Evolutionary conservation across 2,888 invertebrate genomes (phyloP).

Genomic region (Eupithecia subfuscata): DNA sequence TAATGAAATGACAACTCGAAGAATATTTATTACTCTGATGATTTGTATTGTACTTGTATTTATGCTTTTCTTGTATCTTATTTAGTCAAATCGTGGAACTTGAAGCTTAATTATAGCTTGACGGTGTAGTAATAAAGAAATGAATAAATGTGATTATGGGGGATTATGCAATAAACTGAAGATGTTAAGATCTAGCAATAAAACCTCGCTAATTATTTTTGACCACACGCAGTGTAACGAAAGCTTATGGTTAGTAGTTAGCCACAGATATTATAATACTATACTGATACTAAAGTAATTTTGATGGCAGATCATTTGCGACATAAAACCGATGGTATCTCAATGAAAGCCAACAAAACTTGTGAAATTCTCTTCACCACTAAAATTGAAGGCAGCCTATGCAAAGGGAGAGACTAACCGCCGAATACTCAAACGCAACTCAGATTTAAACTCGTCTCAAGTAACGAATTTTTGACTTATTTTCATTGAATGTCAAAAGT

Average conservation of each 20-base stretch:
- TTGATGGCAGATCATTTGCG: neutral
- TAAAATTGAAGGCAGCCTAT: neutral
- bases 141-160: neutral
- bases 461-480: too few species aligned
- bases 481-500: too few species aligned
- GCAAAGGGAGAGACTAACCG: neutral
- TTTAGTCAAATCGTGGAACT: neutral
- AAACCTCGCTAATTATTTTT: neutral
- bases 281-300: neutral
- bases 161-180: neutral
- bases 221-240: slow-evolving; percentile 1
- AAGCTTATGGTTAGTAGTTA: neutral
- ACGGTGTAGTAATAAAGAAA: neutral
- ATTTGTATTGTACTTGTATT: neutral
- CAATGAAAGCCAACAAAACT: neutral
- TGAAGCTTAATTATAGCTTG: neutral
- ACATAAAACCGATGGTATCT: neutral
- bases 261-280: too few species aligned
- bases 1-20: neutral
- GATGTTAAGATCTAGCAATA: neutral
- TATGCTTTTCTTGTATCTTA: neutral
- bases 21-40: neutral
- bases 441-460: too few species aligned
- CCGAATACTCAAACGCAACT: too few species aligned
- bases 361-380: neutral